Base-by-base conservation (phyloP, 2,888 invertebrate species). In the Calliopum simillimum region DNA sequence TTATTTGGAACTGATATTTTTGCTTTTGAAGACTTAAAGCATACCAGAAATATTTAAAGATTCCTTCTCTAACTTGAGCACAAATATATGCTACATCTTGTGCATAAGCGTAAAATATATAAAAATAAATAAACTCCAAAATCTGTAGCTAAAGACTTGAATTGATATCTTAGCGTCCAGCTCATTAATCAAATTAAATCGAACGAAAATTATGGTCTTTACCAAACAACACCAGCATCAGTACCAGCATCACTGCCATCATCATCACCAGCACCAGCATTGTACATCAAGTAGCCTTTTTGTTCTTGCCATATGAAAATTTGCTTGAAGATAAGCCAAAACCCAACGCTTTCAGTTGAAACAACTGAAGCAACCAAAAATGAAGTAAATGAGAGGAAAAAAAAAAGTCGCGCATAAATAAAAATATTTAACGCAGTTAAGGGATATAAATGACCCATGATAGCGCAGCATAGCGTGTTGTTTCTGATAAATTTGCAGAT, bases 111-210 rank as follows among this genome's bases (percentile, higher is more conserved):
- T 16, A 33, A 59, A 59, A 56, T 25, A n/a, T 5, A 25, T 8
- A 23, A 41, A 41, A n/a, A 41, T 16, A 16, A 41, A 59, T 33
- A 19, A 16, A 58, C 41, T 13, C 16, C 2, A n/a, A 59, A 59
- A 16, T 16, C 33, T 41, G 59, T 19, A 25, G 59, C 59, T 59
- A 33, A 59, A 63, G 49, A 46, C 47, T 16, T 44, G 16, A 41
- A 51, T 43, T 16, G 25, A 66, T 66, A 66, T 66, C 66, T 66
- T 33, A 8, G 66, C 33, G 56, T 66, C 19, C 66, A 47, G 66
- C 44, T 56, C 66, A 66, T 66, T 66, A 66, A 66, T 66, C 66
- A 66, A 66, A 66, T 56, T 56, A 66, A 66, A 66, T 66, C 66
- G 66, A 66, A 66, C 56, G 66, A 66, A 66, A 66, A 58, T 66